phyloP scores from a whole-genome alignment of 2,113 vertebrate genomes.

The Charina bottae region DNA sequence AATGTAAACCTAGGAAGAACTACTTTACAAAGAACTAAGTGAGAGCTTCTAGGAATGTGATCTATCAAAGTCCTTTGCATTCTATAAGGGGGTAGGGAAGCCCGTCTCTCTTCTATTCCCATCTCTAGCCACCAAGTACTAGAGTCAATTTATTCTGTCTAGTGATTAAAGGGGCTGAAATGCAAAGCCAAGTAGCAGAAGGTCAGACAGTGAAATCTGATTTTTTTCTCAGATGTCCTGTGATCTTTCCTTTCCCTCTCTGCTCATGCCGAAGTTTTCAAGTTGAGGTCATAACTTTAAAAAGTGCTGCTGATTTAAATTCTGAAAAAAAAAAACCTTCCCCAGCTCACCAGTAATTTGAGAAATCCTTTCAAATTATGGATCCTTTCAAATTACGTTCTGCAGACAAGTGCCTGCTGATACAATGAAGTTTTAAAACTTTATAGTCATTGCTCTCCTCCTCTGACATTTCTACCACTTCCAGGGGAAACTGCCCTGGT shows the following conservation, averaged over 20 bases:
- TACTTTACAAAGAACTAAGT: neutral
- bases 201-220: constrained; percentile 33
- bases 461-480: neutral
- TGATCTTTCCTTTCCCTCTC: neutral
- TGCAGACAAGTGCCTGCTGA: neutral
- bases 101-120: neutral
- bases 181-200: constrained; percentile 47
- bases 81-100: neutral
- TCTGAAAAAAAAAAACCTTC: neutral
- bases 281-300: neutral
- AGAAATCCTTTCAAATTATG: neutral
- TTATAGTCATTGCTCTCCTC: neutral
- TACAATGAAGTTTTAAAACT: neutral
- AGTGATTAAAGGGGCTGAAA: constrained; percentile 48
- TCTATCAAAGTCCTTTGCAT: neutral
- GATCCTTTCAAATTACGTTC: neutral
- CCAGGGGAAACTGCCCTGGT: too few relatives aligned
- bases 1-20: neutral
- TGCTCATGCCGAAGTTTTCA: neutral
- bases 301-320: neutral
- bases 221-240: constrained; percentile 36
- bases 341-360: neutral
- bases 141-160: constrained; percentile 60
- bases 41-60: neutral
- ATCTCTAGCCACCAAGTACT: constrained; percentile 26